Conservation (phyloP, 1,140 invertebrate genomes). For the Neodiprion virginianus region DNA sequence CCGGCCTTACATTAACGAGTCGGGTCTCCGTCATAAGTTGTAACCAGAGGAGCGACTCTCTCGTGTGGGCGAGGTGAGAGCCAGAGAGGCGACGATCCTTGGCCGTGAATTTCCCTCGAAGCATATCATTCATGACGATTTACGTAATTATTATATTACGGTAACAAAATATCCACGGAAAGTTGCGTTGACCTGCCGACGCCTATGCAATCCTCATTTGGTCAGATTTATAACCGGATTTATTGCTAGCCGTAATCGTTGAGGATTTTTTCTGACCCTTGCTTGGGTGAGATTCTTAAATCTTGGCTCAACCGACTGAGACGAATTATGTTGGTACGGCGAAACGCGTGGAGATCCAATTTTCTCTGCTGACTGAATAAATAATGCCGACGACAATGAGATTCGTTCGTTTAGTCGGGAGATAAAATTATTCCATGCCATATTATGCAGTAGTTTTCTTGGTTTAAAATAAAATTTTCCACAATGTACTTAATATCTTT, state of each 20-base stretch:
- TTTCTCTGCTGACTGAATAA: no score
- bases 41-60: background rate
- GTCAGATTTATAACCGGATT: background rate
- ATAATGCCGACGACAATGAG: no score
- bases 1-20: background rate
- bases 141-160: conserved; percentile 2
- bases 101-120: background rate
- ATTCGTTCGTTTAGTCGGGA: no score
- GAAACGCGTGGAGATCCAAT: no score
- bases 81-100: background rate
- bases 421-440: no score
- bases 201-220: background rate
- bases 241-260: background rate
- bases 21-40: background rate
- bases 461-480: no score
- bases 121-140: background rate
- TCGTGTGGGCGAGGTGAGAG: background rate
- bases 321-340: no score
- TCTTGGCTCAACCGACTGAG: no score
- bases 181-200: background rate
- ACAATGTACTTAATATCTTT: no score
- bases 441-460: no score
- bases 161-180: background rate
- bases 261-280: background rate
- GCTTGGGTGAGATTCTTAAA: background rate